A percentile compares a stretch with the other conserved stretches of the same genome.
Evolutionary conservation across 2,113 vertebrate genomes (phyloP).

Genomic region (Phodopus roborovskii): DNA sequence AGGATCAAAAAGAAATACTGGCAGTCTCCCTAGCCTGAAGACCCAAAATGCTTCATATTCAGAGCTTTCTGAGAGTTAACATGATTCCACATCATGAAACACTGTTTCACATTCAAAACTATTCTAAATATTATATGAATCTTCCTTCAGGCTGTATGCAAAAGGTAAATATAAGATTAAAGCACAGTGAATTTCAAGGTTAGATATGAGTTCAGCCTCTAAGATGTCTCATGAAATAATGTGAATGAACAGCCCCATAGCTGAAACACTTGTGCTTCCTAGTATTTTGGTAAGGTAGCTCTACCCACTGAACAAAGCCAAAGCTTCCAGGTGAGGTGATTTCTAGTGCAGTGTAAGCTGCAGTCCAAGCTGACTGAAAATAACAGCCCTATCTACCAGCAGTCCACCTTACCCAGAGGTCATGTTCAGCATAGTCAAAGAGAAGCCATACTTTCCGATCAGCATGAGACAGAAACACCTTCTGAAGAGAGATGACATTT

Average conservation of each 20-base stretch:
- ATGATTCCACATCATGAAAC: background rate
- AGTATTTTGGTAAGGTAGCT: background rate
- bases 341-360: conserved; percentile 4
- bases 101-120: background rate
- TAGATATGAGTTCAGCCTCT: background rate
- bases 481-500: conserved; percentile 99
- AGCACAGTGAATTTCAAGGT: background rate
- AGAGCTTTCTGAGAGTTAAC: background rate
- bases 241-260: background rate
- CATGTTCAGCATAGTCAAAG: conserved; percentile 99
- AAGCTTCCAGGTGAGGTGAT: background rate
- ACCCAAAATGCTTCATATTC: background rate
- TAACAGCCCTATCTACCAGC: conserved; percentile 26
- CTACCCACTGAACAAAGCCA: conserved; percentile 1
- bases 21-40: background rate
- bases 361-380: conserved; percentile 22
- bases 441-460: conserved; percentile 99
- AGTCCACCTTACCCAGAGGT: conserved; percentile 95
- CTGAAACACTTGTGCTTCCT: background rate
- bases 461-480: conserved; percentile 99
- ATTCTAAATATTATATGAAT: background rate
- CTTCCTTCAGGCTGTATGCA: background rate
- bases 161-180: background rate
- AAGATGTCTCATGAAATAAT: background rate
- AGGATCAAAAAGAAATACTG: conserved; percentile 2